Conservation (phyloP, 2,113 vertebrate genomes). For the Pungitius pungitius region DNA sequence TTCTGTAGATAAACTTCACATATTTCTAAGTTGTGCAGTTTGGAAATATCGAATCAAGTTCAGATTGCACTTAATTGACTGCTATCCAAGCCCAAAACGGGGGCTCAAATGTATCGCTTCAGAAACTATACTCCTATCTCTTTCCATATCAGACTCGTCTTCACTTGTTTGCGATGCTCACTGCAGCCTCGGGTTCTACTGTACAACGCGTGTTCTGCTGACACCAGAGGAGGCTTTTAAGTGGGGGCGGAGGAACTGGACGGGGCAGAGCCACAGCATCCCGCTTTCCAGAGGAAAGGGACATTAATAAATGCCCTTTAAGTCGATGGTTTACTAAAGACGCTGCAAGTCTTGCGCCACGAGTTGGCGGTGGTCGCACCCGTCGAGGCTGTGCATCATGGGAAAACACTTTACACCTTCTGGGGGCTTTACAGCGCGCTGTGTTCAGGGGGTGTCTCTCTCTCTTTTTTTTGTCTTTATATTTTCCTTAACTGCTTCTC, state of each 20-base stretch:
- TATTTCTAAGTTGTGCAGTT: slow-evolving; percentile 5
- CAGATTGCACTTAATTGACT: neutral
- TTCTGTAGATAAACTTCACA: neutral
- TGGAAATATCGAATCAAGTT: neutral
- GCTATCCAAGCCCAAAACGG: neutral
- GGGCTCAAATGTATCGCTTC: neutral
- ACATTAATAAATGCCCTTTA: slow-evolving; percentile 16
- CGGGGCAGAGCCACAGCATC: neutral
- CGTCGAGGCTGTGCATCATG: neutral
- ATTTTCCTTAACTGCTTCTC: no score
- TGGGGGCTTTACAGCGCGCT: neutral
- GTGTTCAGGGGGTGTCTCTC: neutral
- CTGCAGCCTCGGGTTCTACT: slow-evolving; percentile 6
- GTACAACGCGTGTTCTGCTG: slow-evolving; percentile 53
- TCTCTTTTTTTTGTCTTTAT: no score
- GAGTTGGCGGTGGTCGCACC: neutral
- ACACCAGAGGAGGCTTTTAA: slow-evolving; percentile 53
- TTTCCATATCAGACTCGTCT: neutral
- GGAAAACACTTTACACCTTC: slow-evolving; percentile 11
- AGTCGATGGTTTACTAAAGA: slow-evolving; percentile 1
- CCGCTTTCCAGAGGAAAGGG: slow-evolving; percentile 15
- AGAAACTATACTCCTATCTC: neutral
- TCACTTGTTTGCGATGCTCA: neutral
- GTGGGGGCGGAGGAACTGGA: neutral
- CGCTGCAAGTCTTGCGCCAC: slow-evolving; percentile 8